A percentile compares a stretch with the other conserved stretches of the same genome.
These are phyloP conservation scores for Prunella himalayana DNA, from an alignment of 2,113 vertebrate species.

Conservation along the genomic window DNA sequence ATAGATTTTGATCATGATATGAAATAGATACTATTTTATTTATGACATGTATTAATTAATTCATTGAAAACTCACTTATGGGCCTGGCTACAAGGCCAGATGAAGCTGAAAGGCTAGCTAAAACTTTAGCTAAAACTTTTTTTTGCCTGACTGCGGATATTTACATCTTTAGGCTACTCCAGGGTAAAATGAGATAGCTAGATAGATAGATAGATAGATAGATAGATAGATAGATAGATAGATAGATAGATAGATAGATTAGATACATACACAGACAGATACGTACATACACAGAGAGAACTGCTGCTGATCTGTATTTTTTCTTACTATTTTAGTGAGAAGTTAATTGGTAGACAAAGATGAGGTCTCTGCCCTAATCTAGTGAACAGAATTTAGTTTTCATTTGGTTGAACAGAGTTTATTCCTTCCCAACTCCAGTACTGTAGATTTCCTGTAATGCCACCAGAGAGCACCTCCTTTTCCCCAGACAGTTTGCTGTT, in stretches of 20 bases:
- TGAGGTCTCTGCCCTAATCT: not conserved
- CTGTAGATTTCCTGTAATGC: not conserved
- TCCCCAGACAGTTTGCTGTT: not conserved
- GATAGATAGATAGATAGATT: fast-evolving
- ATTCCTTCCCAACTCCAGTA: not conserved
- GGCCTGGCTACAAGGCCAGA: not conserved
- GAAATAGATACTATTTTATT: constrained; percentile 49
- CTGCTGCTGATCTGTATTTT: not conserved
- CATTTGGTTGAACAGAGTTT: not conserved
- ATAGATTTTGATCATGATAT: constrained; percentile 3
- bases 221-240: not conserved
- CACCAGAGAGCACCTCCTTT: not conserved
- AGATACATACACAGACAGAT: fast-evolving
- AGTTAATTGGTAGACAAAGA: not conserved
- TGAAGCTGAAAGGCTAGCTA: not conserved
- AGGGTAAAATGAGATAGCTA: not conserved
- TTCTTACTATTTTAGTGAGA: not conserved
- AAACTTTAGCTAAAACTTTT: not conserved
- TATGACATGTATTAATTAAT: constrained; percentile 27
- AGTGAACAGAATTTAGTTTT: not conserved
- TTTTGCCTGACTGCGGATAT: not conserved
- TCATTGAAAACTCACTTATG: not conserved
- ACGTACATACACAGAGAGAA: not conserved
- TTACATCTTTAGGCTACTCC: not conserved
- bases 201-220: not conserved